These are phyloP conservation scores for Knipowitschia caucasica DNA, from an alignment of 2,797 vertebrate species.

Conservation along the genomic window DNA sequence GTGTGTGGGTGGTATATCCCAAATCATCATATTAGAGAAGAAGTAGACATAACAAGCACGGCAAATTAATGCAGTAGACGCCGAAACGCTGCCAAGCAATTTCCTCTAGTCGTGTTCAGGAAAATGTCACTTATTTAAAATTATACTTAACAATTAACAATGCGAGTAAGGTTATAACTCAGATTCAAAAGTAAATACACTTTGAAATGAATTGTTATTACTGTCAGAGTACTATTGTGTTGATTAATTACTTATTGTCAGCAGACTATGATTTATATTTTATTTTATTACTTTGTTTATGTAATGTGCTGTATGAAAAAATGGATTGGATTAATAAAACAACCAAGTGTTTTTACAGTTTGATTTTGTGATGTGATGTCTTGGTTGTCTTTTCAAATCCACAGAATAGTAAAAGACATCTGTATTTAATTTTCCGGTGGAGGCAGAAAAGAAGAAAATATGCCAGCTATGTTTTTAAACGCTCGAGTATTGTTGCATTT, in stretches of 20 bases:
- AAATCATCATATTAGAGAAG: constrained; percentile 15
- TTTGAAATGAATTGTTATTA: no score
- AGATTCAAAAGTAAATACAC: no score
- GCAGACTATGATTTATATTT: no score
- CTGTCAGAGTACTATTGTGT: no score
- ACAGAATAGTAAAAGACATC: constrained; percentile 44
- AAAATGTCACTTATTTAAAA: background rate
- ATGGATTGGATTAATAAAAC: no score
- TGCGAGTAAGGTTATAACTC: no score
- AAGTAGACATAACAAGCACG: constrained; percentile 13
- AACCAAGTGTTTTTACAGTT: constrained; percentile 39
- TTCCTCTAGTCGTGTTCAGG: constrained; percentile 7
- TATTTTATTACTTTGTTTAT: no score
- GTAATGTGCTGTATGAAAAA: no score
- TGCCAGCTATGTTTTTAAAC: constrained; percentile 61
- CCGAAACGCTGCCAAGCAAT: background rate
- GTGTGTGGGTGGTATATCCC: constrained; percentile 23
- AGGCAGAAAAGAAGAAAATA: constrained; percentile 34
- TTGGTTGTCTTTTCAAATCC: constrained; percentile 42
- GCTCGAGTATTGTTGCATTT: constrained; percentile 70
- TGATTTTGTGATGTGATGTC: constrained; percentile 35
- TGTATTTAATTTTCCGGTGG: constrained; percentile 60
- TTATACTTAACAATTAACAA: background rate
- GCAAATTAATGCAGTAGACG: background rate
- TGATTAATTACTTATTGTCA: no score